These are phyloP conservation scores for Heterocephalus glaber DNA, from an alignment of 2,113 vertebrate species.

Conservation along the genomic window DNA sequence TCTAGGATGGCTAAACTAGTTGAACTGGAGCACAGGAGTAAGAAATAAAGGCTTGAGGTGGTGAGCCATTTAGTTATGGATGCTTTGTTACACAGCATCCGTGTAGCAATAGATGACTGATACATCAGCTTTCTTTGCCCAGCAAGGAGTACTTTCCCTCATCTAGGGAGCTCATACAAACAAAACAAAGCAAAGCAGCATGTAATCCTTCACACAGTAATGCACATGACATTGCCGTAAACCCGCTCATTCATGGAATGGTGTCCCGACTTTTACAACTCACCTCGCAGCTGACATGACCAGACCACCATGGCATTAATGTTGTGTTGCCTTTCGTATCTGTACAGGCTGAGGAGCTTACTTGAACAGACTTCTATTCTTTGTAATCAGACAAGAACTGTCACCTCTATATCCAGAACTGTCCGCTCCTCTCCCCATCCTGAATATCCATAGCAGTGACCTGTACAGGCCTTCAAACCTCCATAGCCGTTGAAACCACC, in stretches of 20 bases:
- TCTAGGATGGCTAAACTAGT: fast-evolving
- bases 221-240: fast-evolving
- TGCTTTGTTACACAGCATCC: background rate
- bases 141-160: background rate
- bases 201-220: background rate
- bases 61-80: fast-evolving
- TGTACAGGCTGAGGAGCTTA: background rate
- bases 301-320: too few relatives aligned
- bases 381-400: background rate
- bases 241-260: fast-evolving
- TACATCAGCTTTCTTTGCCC: background rate
- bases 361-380: background rate
- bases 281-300: fast-evolving
- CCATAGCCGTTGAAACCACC: fast-evolving
- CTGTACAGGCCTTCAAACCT: background rate
- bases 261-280: too few relatives aligned
- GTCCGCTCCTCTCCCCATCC: too few relatives aligned
- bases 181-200: background rate
- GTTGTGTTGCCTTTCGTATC: fast-evolving
- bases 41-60: too few relatives aligned
- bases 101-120: fast-evolving
- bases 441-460: background rate
- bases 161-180: fast-evolving
- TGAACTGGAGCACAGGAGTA: fast-evolving
- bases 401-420: background rate